phyloP scores from a whole-genome alignment of 1,140 invertebrate genomes.

The Philotrypesis tridentata region DNA sequence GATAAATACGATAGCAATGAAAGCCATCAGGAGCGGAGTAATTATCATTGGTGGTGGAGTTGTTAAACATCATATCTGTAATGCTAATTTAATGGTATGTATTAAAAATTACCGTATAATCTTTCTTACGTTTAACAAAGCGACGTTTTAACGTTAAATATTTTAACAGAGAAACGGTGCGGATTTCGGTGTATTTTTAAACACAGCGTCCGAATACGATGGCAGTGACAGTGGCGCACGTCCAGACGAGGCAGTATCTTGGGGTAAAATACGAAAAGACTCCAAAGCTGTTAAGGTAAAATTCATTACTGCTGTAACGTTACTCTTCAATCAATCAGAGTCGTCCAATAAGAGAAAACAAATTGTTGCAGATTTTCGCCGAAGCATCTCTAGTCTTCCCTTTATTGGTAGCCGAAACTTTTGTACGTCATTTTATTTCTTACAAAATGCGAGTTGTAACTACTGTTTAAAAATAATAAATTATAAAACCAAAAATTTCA shows the following conservation, averaged over 20 bases:
- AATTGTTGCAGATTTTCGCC: slow-evolving; percentile 83
- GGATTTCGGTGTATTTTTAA: slow-evolving; percentile 96
- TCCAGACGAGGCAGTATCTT: slow-evolving; percentile 98
- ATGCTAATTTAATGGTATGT: slow-evolving; percentile 94
- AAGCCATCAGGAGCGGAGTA: slow-evolving; percentile 94
- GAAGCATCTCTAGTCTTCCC: slow-evolving; percentile 98
- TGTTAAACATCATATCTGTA: slow-evolving; percentile 99
- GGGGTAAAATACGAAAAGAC: slow-evolving; percentile 97
- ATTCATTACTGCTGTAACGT: neutral
- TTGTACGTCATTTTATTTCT: slow-evolving; percentile 75
- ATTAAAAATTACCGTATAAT: neutral
- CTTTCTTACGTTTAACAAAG: neutral
- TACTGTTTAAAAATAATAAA: slow-evolving; percentile 48
- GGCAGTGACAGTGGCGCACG: slow-evolving; percentile 98
- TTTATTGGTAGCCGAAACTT: slow-evolving; percentile 95
- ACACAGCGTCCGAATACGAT: slow-evolving; percentile 98
- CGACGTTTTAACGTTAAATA: neutral
- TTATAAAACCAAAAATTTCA: slow-evolving; percentile 36
- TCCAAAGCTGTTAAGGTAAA: slow-evolving; percentile 86
- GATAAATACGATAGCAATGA: slow-evolving; percentile 96
- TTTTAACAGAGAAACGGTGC: slow-evolving; percentile 94
- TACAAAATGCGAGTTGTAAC: slow-evolving; percentile 50
- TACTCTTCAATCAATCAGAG: neutral
- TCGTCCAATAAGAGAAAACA: neutral
- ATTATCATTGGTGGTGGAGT: slow-evolving; percentile 97